These are phyloP conservation scores for Xenus cinereus DNA, from an alignment of 2,113 vertebrate genomes.

Conservation along the genomic window DNA sequence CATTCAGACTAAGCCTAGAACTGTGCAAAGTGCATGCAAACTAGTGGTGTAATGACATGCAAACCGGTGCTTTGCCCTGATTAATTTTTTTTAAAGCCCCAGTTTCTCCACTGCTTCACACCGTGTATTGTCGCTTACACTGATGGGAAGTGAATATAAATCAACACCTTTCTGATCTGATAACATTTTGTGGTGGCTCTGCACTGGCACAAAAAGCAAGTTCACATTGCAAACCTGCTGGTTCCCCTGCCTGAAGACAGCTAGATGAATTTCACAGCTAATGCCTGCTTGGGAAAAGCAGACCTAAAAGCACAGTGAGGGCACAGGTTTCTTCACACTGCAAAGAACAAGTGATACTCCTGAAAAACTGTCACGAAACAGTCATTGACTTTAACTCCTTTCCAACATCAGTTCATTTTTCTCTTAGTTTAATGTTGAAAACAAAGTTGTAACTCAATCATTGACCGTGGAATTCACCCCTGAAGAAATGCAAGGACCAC, in stretches of 20 bases:
- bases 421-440: neutral
- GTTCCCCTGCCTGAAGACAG: neutral
- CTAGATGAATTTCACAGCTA: neutral
- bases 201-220: neutral
- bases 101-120: neutral
- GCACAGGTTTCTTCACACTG: neutral
- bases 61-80: neutral
- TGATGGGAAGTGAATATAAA: neutral
- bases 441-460: neutral
- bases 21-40: neutral
- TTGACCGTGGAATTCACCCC: neutral
- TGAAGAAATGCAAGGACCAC: conserved; percentile 6
- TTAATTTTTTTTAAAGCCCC: neutral
- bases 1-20: neutral
- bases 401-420: neutral
- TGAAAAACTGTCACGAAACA: neutral
- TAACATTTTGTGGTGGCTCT: neutral
- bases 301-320: neutral
- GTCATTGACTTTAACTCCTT: neutral
- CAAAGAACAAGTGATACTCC: neutral
- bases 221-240: neutral
- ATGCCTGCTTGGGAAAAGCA: neutral
- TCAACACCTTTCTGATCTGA: neutral
- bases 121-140: neutral
- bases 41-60: neutral